phyloP scores from a whole-genome alignment of 2,888 invertebrate species.

The Hydriomena furcata region DNA sequence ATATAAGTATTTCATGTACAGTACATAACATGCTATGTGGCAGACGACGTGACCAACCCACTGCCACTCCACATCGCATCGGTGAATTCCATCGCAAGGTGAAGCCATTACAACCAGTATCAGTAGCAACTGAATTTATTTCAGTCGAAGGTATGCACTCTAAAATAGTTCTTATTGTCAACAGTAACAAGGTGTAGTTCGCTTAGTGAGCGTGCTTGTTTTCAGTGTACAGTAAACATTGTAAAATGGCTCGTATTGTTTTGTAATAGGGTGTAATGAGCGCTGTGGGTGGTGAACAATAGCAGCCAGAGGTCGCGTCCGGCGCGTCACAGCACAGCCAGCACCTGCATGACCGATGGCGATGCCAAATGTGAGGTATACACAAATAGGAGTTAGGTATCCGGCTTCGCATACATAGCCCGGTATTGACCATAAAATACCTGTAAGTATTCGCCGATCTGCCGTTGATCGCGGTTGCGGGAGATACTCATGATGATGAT shows the following conservation, averaged over 20 bases:
- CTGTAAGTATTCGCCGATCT: too few relatives aligned
- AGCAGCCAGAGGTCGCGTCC: slow-evolving; percentile 38
- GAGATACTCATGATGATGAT: too few relatives aligned
- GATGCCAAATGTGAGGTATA: background rate
- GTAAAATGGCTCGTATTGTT: slow-evolving; percentile 13
- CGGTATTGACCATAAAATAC: too few relatives aligned
- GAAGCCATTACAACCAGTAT: background rate
- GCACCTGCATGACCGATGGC: slow-evolving; percentile 1
- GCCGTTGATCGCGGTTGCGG: too few relatives aligned
- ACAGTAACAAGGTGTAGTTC: background rate
- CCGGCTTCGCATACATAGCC: too few relatives aligned
- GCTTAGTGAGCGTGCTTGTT: background rate
- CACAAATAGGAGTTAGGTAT: too few relatives aligned
- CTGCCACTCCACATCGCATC: background rate
- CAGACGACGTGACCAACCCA: background rate
- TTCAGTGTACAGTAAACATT: background rate
- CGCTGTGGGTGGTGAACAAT: slow-evolving; percentile 29
- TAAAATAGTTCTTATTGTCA: background rate
- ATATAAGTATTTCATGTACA: too few relatives aligned
- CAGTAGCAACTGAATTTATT: slow-evolving; percentile 3
- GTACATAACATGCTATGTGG: too few relatives aligned
- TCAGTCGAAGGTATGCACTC: background rate
- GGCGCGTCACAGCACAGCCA: slow-evolving; percentile 9
- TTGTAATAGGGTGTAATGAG: slow-evolving; percentile 17
- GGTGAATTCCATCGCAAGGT: background rate